Evolutionary conservation across 2,888 invertebrate species (phyloP).

Genomic region (Parascotia fuliginaria): DNA sequence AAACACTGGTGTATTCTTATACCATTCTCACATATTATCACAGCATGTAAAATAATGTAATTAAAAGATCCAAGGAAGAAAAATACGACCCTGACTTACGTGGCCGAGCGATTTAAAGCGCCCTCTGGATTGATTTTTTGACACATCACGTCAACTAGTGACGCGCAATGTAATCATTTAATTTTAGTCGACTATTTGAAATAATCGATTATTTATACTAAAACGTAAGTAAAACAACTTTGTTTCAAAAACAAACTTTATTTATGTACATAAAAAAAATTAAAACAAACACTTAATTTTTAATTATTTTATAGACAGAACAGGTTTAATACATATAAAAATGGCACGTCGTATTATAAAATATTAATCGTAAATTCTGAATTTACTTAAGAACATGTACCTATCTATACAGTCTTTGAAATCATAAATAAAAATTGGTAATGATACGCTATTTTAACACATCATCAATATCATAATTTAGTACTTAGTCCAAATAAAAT

Average conservation of each 20-base stretch:
- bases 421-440: not conserved
- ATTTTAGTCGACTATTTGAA: conserved; percentile 3
- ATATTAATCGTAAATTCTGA: no score
- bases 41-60: conserved; percentile 67
- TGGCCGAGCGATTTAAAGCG: conserved; percentile 82
- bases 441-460: not conserved
- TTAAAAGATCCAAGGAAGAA: conserved; percentile 72
- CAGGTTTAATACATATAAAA: no score
- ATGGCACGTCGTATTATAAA: no score
- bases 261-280: not conserved
- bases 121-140: conserved; percentile 81
- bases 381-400: no score
- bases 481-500: not conserved
- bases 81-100: conserved; percentile 85
- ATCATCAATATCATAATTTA: not conserved
- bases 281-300: not conserved
- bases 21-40: conserved; percentile 77
- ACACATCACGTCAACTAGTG: conserved; percentile 63
- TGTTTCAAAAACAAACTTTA: not conserved
- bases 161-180: not conserved
- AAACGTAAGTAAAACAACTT: not conserved
- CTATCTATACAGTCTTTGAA: not conserved
- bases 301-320: no score
- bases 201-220: not conserved
- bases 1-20: conserved; percentile 62